Evolutionary conservation across 2,888 invertebrate genomes (phyloP), one percentile per base, ranked within the genome.

Genomic region (Papilio gigon): DNA sequence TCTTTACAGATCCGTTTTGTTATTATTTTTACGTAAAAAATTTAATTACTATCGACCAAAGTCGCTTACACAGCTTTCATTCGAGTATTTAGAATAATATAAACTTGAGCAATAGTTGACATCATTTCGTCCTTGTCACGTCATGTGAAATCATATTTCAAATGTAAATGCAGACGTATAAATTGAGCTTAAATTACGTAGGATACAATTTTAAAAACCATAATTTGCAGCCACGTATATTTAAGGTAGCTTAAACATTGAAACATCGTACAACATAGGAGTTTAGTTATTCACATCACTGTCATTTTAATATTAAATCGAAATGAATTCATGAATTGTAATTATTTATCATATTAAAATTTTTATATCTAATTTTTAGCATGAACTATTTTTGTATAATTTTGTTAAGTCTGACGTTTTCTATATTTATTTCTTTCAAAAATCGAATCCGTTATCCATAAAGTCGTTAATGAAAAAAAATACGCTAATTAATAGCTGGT

Each of bases 31-130:
- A 76, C 59, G 60, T 58, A 71, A 68, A 33, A 68, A 74, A 65
- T 76, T 77, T 9, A 25, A 25, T 42, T 14, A 62, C 20, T 44
- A 30, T 65, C 33, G 22, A 61, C 17, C 73, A 70, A 69, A 68
- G 72, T 83, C 81, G 89, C 89, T 89, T 89, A 81, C 80, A 83
- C 82, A 73, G 88, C 88, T 89, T 87, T 81, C 80, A 82, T 80
- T 76, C 71, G 73, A 77, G 73, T 67, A 58, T 70, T 65, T 50
- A 53, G 12, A 58, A 40, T 35, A 35, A 35, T 35, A 9, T 35
- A 9, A 40, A 60, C 17, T 22, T 50, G 25, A 68, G 44, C 47
- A 63, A 40, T 59, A 64, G 35, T 53, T 60, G 59, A 60, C 59
- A 50, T 33, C 30, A 33, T 66, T 20, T 14, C 12, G 50, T 14